Conservation (phyloP, 2,797 vertebrate species). For the Potorous gilbertii region DNA sequence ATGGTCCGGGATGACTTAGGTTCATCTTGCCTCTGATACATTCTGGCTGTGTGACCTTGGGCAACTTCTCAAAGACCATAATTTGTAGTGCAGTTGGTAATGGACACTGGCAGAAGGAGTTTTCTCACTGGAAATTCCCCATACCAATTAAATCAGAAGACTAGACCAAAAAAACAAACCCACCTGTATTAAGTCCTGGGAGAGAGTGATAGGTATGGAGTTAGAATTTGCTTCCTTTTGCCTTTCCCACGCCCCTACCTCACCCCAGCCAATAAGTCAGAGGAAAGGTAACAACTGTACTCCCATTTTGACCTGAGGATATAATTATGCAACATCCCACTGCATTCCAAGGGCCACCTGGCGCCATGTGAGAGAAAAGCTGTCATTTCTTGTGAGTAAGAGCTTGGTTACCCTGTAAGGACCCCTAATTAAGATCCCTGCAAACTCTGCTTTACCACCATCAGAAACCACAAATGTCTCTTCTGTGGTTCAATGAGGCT, state of each 20-base stretch:
- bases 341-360: conserved; percentile 58
- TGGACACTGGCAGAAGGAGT: neutral
- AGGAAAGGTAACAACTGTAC: conserved; percentile 54
- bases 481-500: neutral
- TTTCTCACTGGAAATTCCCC: neutral
- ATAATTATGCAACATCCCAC: conserved; percentile 68
- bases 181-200: neutral
- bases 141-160: neutral
- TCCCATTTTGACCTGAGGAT: conserved; percentile 42
- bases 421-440: conserved; percentile 25
- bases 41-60: neutral
- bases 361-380: conserved; percentile 61
- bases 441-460: conserved; percentile 57
- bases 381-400: conserved; percentile 53
- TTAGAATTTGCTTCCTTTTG: neutral
- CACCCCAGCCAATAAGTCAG: conserved; percentile 27
- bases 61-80: neutral
- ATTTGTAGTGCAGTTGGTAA: neutral
- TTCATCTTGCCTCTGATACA: neutral
- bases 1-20: neutral
- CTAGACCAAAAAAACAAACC: neutral
- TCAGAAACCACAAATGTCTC: conserved; percentile 19
- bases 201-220: neutral
- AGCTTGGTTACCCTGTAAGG: conserved; percentile 31
- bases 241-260: neutral